Conservation (phyloP, 2,113 vertebrate species). For the Hippoglossus stenolepis region DNA sequence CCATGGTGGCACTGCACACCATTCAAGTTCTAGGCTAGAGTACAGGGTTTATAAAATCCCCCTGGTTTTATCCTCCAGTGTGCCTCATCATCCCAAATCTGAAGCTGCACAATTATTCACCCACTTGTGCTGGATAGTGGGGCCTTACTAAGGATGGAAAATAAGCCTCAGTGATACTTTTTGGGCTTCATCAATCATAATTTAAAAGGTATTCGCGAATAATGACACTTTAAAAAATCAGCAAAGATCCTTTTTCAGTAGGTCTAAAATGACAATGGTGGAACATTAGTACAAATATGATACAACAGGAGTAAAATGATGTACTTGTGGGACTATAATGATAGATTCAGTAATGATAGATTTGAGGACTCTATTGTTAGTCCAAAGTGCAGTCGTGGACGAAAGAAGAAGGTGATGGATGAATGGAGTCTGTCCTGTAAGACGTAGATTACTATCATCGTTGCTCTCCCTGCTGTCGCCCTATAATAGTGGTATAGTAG, state of each 20-base stretch:
- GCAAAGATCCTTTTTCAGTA: neutral
- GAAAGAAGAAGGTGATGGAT: constrained; percentile 12
- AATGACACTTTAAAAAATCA: neutral
- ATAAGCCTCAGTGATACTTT: neutral
- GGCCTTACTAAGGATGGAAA: neutral
- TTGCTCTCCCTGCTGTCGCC: neutral
- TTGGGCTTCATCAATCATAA: constrained; percentile 5
- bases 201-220: neutral
- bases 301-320: neutral
- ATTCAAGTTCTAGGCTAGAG: constrained; percentile 38
- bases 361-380: constrained; percentile 14
- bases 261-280: neutral
- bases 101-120: constrained; percentile 23
- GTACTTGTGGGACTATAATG: neutral
- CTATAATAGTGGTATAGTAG: constrained; percentile 19
- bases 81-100: constrained; percentile 31
- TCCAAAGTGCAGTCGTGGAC: constrained; percentile 19
- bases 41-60: constrained; percentile 30
- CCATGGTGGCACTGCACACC: constrained; percentile 42
- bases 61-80: constrained; percentile 21
- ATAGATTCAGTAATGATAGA: neutral
- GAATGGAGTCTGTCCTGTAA: constrained; percentile 10
- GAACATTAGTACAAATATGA: neutral
- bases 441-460: constrained; percentile 22
- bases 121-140: constrained; percentile 7